Evolutionary conservation across 2,113 vertebrate species (phyloP), one percentile per base, ranked within the genome.

Genomic region (Cyanocitta stelleri): DNA sequence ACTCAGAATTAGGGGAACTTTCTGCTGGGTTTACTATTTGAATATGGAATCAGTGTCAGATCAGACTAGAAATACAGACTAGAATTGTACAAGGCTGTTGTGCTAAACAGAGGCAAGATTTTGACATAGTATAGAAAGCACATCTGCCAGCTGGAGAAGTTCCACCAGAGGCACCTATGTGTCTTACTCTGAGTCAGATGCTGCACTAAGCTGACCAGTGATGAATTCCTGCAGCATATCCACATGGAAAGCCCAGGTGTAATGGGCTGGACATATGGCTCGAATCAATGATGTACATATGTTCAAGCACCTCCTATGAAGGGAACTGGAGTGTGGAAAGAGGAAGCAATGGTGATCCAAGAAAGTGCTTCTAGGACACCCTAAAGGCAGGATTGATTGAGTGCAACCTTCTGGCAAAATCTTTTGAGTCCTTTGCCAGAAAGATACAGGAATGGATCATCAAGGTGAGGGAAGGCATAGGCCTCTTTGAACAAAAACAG

Each of bases 361-460:
- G 93, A 96, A 96, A 97, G 77, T 1, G 0, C 86, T 97, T 94
- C 93, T 95, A 96, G 94, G 93, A 95, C 89, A 96, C 84, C 93
- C 91, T 92, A 94, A 95, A 95, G 95, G 93, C 89, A 97, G 91
- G 77, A 95, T 97, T 97, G 94, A 95, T 97, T 95, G 93, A 97
- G 94, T 96, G 93, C 86, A 96, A 94, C 72, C 96, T 95, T 93
- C 94, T 16, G 62, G 93, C 89, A 95, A 96, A 97, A 87, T 95
- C 95, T 96, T 95, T 97, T 96, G 84, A 95, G 95, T 64, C 95
- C 81, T 94, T 95, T 96, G 94, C 94, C 94, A 93, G 89, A 89
- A 96, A 93, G 52, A 92, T 69, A 82, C 91, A 96, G 89, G 73
- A 95, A 95, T 58, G 69, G 84, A 95, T 76, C 91, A 94, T 95